Evolutionary conservation across 2,113 vertebrate species (phyloP), one percentile per base, ranked within the genome.

Genomic region (Toxostoma redivivum): DNA sequence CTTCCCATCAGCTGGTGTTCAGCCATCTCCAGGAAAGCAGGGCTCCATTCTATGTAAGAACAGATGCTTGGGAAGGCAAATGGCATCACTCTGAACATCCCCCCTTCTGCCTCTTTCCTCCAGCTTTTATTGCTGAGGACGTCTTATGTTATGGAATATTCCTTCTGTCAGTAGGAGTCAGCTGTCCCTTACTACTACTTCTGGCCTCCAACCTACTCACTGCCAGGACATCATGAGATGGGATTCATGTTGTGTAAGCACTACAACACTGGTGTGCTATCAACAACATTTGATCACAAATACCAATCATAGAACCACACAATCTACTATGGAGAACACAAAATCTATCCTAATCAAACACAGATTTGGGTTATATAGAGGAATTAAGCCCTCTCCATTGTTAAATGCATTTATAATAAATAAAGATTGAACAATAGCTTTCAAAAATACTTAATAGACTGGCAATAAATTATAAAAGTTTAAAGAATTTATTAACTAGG

Each of bases 71-170:
- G 33, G 20, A 78, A 70, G 25, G 53, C 11, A 80, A 67, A 64
- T 2, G 3, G 6, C 14, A 20, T 66, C 25, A 37, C 2, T 31
- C 7, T 1, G 3, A 79, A 50, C 0, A 7, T 38, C 8, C 11
- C 15, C 3, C 9, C 10, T 70, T 54, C 23, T 64, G 17, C 31
- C 70, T 77, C 25, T 54, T 42, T 61, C 28, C 13, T 69, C 16
- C 31, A 48, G 28, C 9, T 65, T 76, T 77, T 47, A 35, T 35
- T 86, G 18, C 13, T 64, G 5, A 33, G 5, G 18, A 30, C 1
- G 2, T 14, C 2, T 1, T 30, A 15, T 18, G 12, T 5, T 35
- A 38, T 33, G 4, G 69, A 87, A 54, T 22, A 54, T 11, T 48
- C 23, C 15, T 57, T 50, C 45, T 27, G 17, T 31, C 5, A 3